Evolutionary conservation across 1,140 invertebrate genomes (phyloP).

Genomic region (Pseudobourletiella spinata): DNA sequence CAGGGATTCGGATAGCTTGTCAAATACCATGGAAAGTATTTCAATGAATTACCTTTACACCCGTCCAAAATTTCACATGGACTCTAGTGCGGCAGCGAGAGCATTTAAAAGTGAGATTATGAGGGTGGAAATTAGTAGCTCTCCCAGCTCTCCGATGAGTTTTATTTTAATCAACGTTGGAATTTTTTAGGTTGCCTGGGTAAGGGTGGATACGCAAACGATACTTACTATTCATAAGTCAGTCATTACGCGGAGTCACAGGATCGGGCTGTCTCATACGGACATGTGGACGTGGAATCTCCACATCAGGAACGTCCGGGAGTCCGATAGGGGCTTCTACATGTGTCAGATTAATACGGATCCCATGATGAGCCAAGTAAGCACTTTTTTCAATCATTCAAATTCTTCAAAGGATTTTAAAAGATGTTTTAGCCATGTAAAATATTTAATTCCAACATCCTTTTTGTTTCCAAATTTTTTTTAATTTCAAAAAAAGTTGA

Average conservation of each 20-base stretch:
- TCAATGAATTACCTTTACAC: background rate
- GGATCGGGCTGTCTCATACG: conserved; percentile 74
- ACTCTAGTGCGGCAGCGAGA: too few species aligned
- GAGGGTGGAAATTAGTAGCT: background rate
- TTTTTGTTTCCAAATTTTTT: background rate
- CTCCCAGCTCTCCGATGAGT: background rate
- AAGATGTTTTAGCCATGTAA: background rate
- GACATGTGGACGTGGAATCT: conserved; percentile 77
- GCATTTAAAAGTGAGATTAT: background rate
- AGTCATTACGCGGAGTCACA: conserved; percentile 78
- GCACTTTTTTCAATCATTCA: background rate
- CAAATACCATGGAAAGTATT: background rate
- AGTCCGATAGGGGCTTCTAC: conserved; percentile 16
- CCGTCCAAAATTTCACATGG: background rate
- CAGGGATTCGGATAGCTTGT: too few species aligned
- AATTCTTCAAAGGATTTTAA: background rate
- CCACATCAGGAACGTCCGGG: conserved; percentile 49
- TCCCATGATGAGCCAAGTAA: background rate
- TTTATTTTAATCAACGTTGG: background rate
- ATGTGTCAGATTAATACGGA: too few species aligned
- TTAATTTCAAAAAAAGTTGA: background rate
- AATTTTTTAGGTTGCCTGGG: conserved; percentile 70
- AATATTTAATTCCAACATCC: conserved; percentile 1
- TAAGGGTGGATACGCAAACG: conserved; percentile 83
- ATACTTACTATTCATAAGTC: conserved; percentile 82